Percentiles rank a stretch among this genome's conserved stretches.
These are phyloP conservation scores for Caenorhabditis latens DNA, from an alignment of 1,140 invertebrate genomes.

Conservation along the genomic window DNA sequence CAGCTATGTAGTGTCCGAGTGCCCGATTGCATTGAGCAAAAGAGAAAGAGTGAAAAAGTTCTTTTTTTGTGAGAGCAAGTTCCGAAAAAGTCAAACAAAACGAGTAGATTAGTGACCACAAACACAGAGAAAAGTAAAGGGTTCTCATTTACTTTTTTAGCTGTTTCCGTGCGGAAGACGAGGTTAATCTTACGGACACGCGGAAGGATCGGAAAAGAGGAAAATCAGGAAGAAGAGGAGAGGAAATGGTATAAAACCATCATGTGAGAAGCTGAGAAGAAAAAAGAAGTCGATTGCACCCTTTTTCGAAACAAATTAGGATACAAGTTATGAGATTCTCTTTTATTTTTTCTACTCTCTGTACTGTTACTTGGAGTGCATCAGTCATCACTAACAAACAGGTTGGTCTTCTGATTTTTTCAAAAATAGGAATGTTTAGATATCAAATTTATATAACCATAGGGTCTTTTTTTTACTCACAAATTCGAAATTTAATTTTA, in stretches of 20 bases:
- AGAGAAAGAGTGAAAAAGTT: background rate
- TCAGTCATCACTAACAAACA: constrained; percentile 12
- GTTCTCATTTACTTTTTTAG: background rate
- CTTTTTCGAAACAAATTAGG: background rate
- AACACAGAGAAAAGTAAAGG: too few species aligned
- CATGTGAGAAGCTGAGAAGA: background rate
- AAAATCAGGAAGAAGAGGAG: background rate
- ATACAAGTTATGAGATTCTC: background rate
- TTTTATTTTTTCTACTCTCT: background rate
- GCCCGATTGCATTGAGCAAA: background rate
- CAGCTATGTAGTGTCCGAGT: background rate
- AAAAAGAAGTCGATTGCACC: background rate
- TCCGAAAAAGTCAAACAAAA: constrained; percentile 7
- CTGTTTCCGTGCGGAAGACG: constrained; percentile 42
- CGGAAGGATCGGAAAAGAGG: background rate
- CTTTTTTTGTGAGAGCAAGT: background rate
- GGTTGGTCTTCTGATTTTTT: background rate
- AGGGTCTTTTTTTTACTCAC: too few species aligned
- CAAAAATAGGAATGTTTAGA: too few species aligned
- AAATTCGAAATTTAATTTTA: too few species aligned
- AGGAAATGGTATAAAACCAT: background rate
- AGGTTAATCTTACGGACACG: constrained; percentile 42
- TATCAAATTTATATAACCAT: too few species aligned
- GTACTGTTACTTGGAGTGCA: background rate
- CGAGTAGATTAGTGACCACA: background rate